Evolutionary conservation across 2,888 invertebrate genomes (phyloP).

Genomic region (Aphidius colemani): DNA sequence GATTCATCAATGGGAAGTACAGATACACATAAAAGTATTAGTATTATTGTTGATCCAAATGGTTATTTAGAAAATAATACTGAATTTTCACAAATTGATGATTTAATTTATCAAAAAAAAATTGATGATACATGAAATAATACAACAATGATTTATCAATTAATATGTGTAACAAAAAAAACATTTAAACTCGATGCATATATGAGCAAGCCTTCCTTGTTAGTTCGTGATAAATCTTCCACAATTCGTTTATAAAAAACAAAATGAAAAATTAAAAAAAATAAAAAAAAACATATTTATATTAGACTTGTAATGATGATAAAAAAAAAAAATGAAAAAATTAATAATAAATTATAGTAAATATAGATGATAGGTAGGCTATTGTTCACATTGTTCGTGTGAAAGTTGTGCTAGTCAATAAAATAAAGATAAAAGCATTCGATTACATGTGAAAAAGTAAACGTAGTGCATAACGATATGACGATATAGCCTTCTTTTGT

Average conservation of each 20-base stretch:
- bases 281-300: slow-evolving; percentile 6
- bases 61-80: slow-evolving; percentile 12
- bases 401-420: too few relatives aligned
- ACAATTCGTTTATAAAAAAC: slow-evolving; percentile 17
- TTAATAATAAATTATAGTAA: slow-evolving; percentile 1
- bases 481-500: slow-evolving; percentile 51
- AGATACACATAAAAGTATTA: slow-evolving; percentile 17
- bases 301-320: too few relatives aligned
- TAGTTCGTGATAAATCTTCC: slow-evolving; percentile 21
- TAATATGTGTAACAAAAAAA: slow-evolving; percentile 14
- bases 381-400: neutral
- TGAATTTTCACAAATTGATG: slow-evolving; percentile 19
- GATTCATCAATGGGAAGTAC: slow-evolving; percentile 15
- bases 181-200: slow-evolving; percentile 3
- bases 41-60: slow-evolving; percentile 19
- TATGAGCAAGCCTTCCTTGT: neutral
- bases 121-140: slow-evolving; percentile 8
- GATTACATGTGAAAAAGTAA: slow-evolving; percentile 34
- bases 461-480: slow-evolving; percentile 57
- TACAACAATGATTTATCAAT: neutral
- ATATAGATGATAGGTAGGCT: slow-evolving; percentile 7
- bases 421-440: neutral
- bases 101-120: neutral
- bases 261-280: neutral
- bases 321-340: too few relatives aligned